phyloP scores from a whole-genome alignment of 2,888 invertebrate species.

The Seira ritae region DNA sequence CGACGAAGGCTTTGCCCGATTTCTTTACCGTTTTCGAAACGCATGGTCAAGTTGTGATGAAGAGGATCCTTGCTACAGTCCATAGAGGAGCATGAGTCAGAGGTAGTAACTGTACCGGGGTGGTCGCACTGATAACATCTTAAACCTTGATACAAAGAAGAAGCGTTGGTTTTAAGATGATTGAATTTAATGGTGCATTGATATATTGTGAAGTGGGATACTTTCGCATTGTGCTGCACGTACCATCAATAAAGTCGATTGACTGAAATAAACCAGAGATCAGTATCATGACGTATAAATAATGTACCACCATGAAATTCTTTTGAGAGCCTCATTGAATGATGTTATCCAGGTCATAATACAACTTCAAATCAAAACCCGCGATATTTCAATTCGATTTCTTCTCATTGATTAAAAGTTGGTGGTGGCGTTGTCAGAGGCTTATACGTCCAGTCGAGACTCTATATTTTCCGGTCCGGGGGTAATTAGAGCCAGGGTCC shows the following conservation, averaged over 20 bases:
- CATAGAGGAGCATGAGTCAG: background rate
- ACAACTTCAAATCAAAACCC: no score
- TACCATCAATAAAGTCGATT: slow-evolving; percentile 12
- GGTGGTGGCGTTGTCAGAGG: no score
- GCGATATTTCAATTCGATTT: no score
- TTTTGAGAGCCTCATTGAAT: slow-evolving; percentile 2
- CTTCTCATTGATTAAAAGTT: no score
- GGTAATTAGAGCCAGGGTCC: no score
- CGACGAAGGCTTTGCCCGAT: background rate
- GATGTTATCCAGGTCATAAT: slow-evolving; percentile 41
- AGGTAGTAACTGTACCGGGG: background rate
- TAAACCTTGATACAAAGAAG: no score
- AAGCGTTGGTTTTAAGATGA: no score
- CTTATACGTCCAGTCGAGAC: no score
- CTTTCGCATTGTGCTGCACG: background rate
- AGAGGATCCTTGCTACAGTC: background rate
- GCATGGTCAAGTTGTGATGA: background rate
- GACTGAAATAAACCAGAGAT: slow-evolving; percentile 27
- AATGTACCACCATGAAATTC: slow-evolving; percentile 41
- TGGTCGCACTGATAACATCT: slow-evolving; percentile 28
- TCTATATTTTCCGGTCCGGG: no score
- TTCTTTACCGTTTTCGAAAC: slow-evolving; percentile 15
- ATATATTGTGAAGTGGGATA: no score
- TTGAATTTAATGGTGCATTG: no score
- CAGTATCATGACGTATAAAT: slow-evolving; percentile 1